phyloP scores from a whole-genome alignment of 64 coral and sea anemone species.

The Porites australiensis region DNA sequence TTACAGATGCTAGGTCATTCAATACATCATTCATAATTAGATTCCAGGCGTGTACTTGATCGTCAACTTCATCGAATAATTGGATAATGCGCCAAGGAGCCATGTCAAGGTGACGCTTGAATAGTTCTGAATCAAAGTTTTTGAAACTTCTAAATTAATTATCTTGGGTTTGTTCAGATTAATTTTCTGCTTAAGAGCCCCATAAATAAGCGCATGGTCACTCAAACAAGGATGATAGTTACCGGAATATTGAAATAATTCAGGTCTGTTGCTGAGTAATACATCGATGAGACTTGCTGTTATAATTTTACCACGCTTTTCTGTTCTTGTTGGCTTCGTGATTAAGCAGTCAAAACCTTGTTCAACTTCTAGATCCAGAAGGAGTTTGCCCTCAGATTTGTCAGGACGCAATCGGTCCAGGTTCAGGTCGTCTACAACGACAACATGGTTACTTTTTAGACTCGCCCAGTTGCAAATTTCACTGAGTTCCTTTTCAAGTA shows the following conservation, averaged over 20 bases:
- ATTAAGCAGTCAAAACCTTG: conserved; percentile 1
- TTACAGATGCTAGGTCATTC: conserved; percentile 50
- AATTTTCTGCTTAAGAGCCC: neutral
- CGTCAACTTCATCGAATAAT: conserved; percentile 48
- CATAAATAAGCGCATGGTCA: conserved; percentile 49
- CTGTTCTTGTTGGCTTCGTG: conserved; percentile 38
- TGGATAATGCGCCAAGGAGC: conserved; percentile 11
- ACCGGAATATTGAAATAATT: neutral
- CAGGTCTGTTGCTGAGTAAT: conserved; percentile 32
- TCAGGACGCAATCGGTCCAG: conserved; percentile 19
- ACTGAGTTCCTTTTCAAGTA: conserved; percentile 51
- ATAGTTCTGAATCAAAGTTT: conserved; percentile 7
- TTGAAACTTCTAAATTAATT: conserved; percentile 49
- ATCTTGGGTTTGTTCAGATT: neutral
- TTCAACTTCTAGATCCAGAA: too few species aligned
- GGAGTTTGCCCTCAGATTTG: conserved; percentile 37
- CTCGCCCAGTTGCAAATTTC: conserved; percentile 54
- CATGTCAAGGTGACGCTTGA: neutral
- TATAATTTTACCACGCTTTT: neutral
- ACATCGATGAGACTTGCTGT: conserved; percentile 18
- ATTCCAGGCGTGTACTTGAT: conserved; percentile 43
- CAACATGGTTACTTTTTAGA: conserved; percentile 31
- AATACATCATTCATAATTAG: conserved; percentile 46
- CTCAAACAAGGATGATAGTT: conserved; percentile 31
- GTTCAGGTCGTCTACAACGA: too few species aligned